Evolutionary conservation across 2,113 vertebrate species (phyloP), one percentile per base, ranked within the genome.

Genomic region (Micronycteris hirsuta): DNA sequence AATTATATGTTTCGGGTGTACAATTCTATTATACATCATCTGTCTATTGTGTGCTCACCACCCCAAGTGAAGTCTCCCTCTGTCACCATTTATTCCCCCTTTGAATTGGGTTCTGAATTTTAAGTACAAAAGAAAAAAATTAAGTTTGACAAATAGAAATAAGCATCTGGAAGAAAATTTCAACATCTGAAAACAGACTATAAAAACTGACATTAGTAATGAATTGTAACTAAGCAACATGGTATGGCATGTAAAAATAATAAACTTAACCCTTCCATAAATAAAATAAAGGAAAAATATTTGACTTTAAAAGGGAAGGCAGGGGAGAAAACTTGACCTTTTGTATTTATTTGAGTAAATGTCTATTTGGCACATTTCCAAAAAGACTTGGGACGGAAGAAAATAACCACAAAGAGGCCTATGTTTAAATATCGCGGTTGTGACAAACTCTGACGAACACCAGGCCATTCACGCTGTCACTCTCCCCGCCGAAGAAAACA

Each of bases 401-500:
- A 96, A 95, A 93, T 82, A 86, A 89, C 78, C 87, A 95, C 95
- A 97, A 91, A 97, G 86, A 94, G 36, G 91, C 47, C 77, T 82
- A 31, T 97, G 96, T 97, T 97, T 97, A 93, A 97, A 89, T 94
- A 95, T 86, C 73, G 63, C 1, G 9, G 95, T 84, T 94, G 93
- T 97, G 97, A 97, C 94, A 96, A 41, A 84, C 65, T 36, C 70
- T 94, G 97, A 98, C 94, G 95, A 93, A 97, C 1, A 16, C 91
- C 96, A 97, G 96, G 74, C 83, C 41, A 2, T 91, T 63, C 45
- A 24, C 36, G 4, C 93, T 96, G 93, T 95, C 96, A 93, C 49
- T 96, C 22, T 92, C 43, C 1, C 41, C 12, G 16, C 41, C 20
- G 41, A 86, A 67, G 81, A 78, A 93, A 92, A 93, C 28, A 94